A percentile compares a stretch with the other conserved stretches of the same genome.
Conservation (phyloP, 2,888 invertebrate genomes). For the Formica aserva region DNA sequence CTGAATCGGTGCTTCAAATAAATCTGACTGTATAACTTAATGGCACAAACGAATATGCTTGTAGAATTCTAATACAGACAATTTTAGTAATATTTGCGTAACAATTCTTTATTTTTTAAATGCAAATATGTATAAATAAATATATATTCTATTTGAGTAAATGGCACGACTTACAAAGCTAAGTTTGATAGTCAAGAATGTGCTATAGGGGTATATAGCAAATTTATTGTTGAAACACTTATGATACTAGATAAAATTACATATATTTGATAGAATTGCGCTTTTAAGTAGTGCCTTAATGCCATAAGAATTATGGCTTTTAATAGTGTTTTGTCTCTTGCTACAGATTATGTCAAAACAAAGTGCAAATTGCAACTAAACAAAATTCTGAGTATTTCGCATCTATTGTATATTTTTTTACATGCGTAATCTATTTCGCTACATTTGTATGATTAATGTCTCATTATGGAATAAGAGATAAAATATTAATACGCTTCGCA, state of each 20-base stretch:
- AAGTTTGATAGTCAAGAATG: conserved; percentile 58
- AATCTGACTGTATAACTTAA: conserved; percentile 20
- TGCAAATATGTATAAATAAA: conserved; percentile 41
- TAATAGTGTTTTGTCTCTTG: conserved; percentile 45
- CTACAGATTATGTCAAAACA: conserved; percentile 51
- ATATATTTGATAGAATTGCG: conserved; percentile 52
- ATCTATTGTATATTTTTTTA: conserved; percentile 39
- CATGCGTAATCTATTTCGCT: conserved; percentile 26
- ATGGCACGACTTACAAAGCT: conserved; percentile 68
- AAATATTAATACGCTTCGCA: conserved; percentile 6
- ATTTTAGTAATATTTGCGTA: conserved; percentile 4
- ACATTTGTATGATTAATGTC: conserved; percentile 33
- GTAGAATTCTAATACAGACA: neutral
- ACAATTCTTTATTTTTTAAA: neutral
- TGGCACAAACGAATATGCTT: conserved; percentile 25
- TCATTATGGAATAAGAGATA: neutral
- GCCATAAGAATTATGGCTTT: conserved; percentile 61
- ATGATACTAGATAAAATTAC: conserved; percentile 42
- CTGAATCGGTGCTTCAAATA: neutral
- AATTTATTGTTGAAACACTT: conserved; percentile 51
- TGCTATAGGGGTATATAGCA: conserved; percentile 39
- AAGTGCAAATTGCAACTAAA: conserved; percentile 56
- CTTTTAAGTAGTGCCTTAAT: conserved; percentile 67
- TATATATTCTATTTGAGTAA: conserved; percentile 50
- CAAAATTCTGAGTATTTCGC: conserved; percentile 28